Evolutionary conservation across 2,113 vertebrate species (phyloP), one percentile per base, ranked within the genome.

Genomic region (Chionis minor): DNA sequence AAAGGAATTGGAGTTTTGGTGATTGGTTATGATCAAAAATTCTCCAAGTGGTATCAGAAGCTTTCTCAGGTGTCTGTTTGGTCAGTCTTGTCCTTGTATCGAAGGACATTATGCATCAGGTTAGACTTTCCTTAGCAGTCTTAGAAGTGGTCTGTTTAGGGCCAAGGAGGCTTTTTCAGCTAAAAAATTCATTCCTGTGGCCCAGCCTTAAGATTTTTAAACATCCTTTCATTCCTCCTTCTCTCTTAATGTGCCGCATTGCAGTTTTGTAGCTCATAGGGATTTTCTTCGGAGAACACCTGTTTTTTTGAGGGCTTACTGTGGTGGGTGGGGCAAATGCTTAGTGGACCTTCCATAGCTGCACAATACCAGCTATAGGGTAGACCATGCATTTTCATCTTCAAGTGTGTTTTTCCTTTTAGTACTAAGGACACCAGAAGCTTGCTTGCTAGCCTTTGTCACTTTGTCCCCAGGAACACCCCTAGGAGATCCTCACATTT

Each of bases 401-500:
- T 89, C 20, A 3, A 56, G 4, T 22, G 21, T 35, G 10, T 38
- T 86, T 83, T 73, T 8, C 14, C 14, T 56, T 69, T 67, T 20
- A 58, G 13, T 8, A 21, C 6, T 47, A 33, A 72, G 21, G 8
- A 28, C 32, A 51, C 6, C 6, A 54, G 14, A 66, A 90, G 8
- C 14, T 82, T 80, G 45, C 42, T 40, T 56, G 32, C 1, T 21
- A 32, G 5, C 14, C 21, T 67, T 52, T 54, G 15, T n/a, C 59
- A 28, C 19, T 56, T 58, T 8, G 15, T 63, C 21, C 35, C 35
- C 33, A 49, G 33, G 44, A 78, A 45, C 0, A 0, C 9, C 33
- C 23, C 28, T 22, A 1, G 5, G 44, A 86, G 6, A 3, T 84
- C 65, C 40, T 84, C 32, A 35, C 2, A 2, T 33, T 61, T 58